Conservation (phyloP, 2,113 vertebrate genomes). For the Trematocara variabile region DNA sequence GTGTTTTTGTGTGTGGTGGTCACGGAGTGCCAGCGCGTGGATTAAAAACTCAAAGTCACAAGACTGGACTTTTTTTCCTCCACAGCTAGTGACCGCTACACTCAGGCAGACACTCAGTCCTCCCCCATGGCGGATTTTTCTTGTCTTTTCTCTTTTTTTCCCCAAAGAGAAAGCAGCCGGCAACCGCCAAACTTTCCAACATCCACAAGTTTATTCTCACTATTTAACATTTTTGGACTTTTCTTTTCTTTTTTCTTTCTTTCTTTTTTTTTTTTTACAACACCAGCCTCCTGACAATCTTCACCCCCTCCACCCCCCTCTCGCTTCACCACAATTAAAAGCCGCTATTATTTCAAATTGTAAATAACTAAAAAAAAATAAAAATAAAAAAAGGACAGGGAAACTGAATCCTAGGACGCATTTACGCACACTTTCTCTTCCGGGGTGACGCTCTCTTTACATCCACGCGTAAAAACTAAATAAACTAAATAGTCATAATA, state of each 20-base stretch:
- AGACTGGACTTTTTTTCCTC: not conserved
- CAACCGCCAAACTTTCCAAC: slow-evolving; percentile 63
- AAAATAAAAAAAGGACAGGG: too few relatives aligned
- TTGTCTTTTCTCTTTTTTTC: not conserved
- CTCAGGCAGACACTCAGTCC: not conserved
- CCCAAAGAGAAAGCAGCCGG: not conserved
- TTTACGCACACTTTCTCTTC: slow-evolving; percentile 17
- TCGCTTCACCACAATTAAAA: too few relatives aligned
- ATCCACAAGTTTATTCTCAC: slow-evolving; percentile 30
- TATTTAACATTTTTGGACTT: not conserved
- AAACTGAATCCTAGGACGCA: not conserved
- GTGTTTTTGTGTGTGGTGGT: not conserved
- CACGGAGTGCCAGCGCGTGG: not conserved
- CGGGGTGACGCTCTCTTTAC: not conserved
- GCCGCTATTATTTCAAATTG: too few relatives aligned
- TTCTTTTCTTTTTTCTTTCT: not conserved
- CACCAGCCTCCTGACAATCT: not conserved
- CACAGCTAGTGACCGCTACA: not conserved
- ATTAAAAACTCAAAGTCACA: not conserved
- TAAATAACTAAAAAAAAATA: too few relatives aligned
- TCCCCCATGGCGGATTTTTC: slow-evolving; percentile 12
- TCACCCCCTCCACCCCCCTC: too few relatives aligned
- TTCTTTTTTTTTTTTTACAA: not conserved
- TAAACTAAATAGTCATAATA: not conserved
- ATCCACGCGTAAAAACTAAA: slow-evolving; percentile 19